Base-by-base conservation (phyloP, 2,113 vertebrate genomes). In the Ceyx melanurus region DNA sequence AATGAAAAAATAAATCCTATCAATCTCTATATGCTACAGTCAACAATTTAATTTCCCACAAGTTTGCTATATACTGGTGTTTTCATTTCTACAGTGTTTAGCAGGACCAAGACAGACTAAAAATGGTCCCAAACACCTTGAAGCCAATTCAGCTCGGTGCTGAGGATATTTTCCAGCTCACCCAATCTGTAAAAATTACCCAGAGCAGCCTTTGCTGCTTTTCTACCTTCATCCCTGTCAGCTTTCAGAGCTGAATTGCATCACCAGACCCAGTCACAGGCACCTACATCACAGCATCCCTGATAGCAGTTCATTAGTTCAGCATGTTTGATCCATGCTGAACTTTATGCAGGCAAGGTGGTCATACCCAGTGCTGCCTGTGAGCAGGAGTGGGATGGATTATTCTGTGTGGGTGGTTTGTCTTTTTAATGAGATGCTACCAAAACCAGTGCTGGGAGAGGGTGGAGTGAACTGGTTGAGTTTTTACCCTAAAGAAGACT, bases 291-390 rank as follows among this genome's bases (percentile, higher is more conserved):
- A 4, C 3, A 35, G 20, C 57, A 68, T 17, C 25, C 26, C 40
- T 25, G 3, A 13, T 40, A 65, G 66, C 57, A 60, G 25, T 31
- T 65, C 53, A 65, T 20, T 11, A 76, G 28, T 61, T 78, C 35
- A 37, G n/a, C 18, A 13, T 28, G 26, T 28, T 67, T 51, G 43
- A 33, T 31, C 26, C 1, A 0, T 21, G 64, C 25, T 64, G 35
- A 6, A 29, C 25, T 18, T 88, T 25, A 2, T 8, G 9, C 73
- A 40, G 66, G 51, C 14, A 10, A 6, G 2, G 22, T 9, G 31
- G 25, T 46, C 1, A 0, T 14, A 31, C 4, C 43, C 37, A 18
- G 0, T 15, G 26, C 3, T 22, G 5, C 17, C 65, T 42, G 4
- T 16, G 65, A 50, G 80, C 40, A 74, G 53, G 46, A 23, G 0